Evolutionary conservation across 2,113 vertebrate species (phyloP).

Genomic region (Sclerurus mexicanus): DNA sequence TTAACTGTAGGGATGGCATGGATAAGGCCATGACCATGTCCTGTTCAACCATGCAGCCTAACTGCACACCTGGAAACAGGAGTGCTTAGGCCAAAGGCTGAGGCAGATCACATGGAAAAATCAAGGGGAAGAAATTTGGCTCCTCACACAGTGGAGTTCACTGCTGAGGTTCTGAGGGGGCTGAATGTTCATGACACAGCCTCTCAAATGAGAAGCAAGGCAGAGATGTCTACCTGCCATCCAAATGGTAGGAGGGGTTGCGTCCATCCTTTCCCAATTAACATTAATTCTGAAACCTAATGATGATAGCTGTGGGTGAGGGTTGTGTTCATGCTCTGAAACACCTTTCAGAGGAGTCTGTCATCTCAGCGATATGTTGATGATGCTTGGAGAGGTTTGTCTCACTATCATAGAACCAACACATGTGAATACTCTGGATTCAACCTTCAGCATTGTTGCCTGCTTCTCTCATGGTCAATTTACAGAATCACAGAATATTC

Average conservation of each 20-base stretch:
- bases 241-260: background rate
- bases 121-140: background rate
- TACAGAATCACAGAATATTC: background rate
- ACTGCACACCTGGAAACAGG: background rate
- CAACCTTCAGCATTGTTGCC: background rate
- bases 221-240: background rate
- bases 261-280: background rate
- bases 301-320: background rate
- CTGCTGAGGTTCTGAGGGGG: background rate
- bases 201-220: background rate
- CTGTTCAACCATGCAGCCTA: background rate
- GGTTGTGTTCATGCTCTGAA: background rate
- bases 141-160: background rate
- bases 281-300: background rate
- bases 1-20: background rate
- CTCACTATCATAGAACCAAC: background rate
- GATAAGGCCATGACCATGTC: background rate
- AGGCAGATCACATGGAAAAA: background rate
- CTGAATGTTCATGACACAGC: background rate
- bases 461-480: background rate
- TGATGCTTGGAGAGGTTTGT: background rate
- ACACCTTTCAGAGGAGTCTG: background rate
- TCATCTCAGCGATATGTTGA: background rate
- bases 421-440: background rate
- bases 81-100: background rate